Percentiles rank a stretch among this genome's conserved stretches.
Conservation (phyloP, 2,888 invertebrate species). For the Germaria angustata region DNA sequence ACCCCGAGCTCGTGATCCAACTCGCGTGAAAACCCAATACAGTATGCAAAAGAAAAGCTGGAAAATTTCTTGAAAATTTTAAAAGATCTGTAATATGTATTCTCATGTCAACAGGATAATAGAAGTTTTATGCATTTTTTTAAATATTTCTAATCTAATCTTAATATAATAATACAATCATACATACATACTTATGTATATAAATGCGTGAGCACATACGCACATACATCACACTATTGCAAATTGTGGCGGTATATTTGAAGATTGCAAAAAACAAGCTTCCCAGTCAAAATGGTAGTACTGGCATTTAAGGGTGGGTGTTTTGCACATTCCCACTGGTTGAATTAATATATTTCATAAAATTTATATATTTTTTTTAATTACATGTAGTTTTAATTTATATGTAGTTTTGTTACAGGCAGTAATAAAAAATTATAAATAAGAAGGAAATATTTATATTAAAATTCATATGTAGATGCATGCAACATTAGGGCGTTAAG, state of each 20-base stretch:
- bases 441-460: neutral
- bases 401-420: slow-evolving; percentile 9
- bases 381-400: too few relatives aligned
- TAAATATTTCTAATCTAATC: neutral
- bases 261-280: slow-evolving; percentile 13
- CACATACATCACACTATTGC: neutral
- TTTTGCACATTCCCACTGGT: slow-evolving; percentile 11
- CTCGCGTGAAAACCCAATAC: too few relatives aligned
- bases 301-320: slow-evolving; percentile 54
- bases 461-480: slow-evolving; percentile 26
- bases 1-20: too few relatives aligned
- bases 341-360: slow-evolving; percentile 17
- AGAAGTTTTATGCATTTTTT: slow-evolving; percentile 9
- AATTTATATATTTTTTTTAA: too few relatives aligned
- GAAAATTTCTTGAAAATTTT: too few relatives aligned
- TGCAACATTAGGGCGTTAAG: slow-evolving; percentile 55
- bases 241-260: slow-evolving; percentile 11
- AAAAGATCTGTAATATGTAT: too few relatives aligned
- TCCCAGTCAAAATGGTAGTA: slow-evolving; percentile 38
- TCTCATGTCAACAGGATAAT: too few relatives aligned
- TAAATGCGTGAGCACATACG: too few relatives aligned
- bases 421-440: neutral
- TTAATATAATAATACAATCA: neutral
- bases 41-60: too few relatives aligned
- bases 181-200: neutral